These are phyloP conservation scores for Orientallactaga sibirica DNA, from an alignment of 2,797 vertebrate species.

Conservation along the genomic window DNA sequence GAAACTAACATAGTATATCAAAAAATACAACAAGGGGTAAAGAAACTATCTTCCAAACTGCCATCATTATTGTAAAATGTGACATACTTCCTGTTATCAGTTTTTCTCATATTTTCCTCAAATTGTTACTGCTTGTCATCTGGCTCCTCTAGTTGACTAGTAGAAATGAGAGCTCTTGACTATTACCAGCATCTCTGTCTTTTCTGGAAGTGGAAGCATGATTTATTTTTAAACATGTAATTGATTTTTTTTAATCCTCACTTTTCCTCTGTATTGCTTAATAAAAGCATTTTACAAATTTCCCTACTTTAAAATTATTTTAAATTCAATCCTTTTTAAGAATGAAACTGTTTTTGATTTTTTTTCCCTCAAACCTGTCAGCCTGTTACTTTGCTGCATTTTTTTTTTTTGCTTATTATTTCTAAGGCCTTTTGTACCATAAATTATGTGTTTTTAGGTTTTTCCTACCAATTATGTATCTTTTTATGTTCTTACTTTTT, in stretches of 20 bases:
- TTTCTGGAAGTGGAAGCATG: neutral
- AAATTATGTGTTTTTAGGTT: neutral
- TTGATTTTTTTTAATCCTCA: neutral
- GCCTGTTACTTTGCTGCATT: slow-evolving; percentile 11
- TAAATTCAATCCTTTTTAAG: slow-evolving; percentile 4
- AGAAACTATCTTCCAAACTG: neutral
- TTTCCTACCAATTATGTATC: neutral
- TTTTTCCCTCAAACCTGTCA: slow-evolving; percentile 31
- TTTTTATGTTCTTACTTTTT: neutral
- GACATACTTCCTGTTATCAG: neutral
- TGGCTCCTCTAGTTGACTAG: neutral
- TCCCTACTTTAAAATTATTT: neutral
- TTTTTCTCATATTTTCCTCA: neutral
- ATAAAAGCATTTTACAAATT: neutral
- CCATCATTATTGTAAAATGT: neutral
- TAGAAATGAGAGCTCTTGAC: neutral
- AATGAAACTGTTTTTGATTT: slow-evolving; percentile 9
- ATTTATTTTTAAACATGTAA: slow-evolving; percentile 58
- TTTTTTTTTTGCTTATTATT: neutral
- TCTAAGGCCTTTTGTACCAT: neutral
- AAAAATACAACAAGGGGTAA: neutral
- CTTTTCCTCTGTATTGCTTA: neutral
- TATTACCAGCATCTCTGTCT: neutral
- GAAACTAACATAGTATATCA: neutral
- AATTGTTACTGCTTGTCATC: neutral